Conservation (phyloP, 2,797 vertebrate species). For the Alauda arvensis region DNA sequence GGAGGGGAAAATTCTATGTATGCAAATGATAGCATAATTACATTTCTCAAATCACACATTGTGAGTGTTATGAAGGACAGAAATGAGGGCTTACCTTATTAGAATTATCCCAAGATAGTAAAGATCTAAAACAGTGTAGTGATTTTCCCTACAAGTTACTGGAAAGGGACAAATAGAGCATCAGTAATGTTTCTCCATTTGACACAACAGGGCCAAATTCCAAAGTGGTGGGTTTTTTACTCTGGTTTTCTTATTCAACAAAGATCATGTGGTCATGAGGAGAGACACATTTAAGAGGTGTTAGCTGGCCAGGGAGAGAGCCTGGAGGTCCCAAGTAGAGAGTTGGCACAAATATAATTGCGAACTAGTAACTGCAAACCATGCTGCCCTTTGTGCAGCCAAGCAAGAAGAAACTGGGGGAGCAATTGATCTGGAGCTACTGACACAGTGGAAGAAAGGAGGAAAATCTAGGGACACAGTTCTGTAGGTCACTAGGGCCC, state of each 20-base stretch:
- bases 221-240: background rate
- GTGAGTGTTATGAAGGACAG: background rate
- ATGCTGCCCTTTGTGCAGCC: background rate
- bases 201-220: background rate
- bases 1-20: background rate
- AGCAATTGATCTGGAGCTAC: background rate
- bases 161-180: background rate
- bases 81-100: background rate
- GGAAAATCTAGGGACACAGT: background rate
- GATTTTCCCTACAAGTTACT: background rate
- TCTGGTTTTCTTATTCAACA: background rate
- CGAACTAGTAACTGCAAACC: background rate
- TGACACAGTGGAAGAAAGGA: background rate
- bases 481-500: background rate
- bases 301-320: background rate
- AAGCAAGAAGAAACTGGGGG: background rate
- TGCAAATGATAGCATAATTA: background rate
- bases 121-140: background rate
- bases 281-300: background rate
- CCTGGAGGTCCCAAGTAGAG: background rate
- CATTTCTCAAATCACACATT: background rate
- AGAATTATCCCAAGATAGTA: background rate
- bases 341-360: background rate
- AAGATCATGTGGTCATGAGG: background rate
- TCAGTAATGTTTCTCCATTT: background rate